These are phyloP conservation scores for Latheticus oryzae DNA, from an alignment of 2,888 invertebrate species.

Conservation along the genomic window DNA sequence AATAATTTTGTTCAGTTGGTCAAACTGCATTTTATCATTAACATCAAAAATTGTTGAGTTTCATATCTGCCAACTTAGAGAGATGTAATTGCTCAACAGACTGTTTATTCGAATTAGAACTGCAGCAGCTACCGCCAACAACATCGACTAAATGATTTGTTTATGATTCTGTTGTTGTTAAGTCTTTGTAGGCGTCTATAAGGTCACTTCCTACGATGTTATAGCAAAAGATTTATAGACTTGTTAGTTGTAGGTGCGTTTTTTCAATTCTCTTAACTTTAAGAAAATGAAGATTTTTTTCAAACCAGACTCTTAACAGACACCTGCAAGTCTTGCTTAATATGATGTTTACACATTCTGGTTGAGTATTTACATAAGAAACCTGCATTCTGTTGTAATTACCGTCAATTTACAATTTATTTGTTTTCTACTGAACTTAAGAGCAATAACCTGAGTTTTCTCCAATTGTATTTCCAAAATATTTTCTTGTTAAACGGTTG, in stretches of 20 bases:
- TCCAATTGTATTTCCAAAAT: too few relatives aligned
- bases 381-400: slow-evolving; percentile 21
- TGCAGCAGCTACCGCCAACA: too few relatives aligned
- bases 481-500: too few relatives aligned
- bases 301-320: neutral
- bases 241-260: slow-evolving; percentile 12
- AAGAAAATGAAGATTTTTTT: too few relatives aligned
- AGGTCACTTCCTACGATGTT: slow-evolving; percentile 25
- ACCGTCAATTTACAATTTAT: slow-evolving; percentile 29
- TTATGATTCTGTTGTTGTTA: slow-evolving; percentile 12
- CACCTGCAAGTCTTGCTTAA: slow-evolving; percentile 22
- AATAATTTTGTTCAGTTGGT: too few relatives aligned
- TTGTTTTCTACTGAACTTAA: slow-evolving; percentile 17
- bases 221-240: slow-evolving; percentile 15
- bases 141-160: slow-evolving; percentile 28
- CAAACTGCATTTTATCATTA: too few relatives aligned
- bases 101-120: too few relatives aligned
- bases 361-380: slow-evolving; percentile 22
- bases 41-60: too few relatives aligned
- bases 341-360: slow-evolving; percentile 12
- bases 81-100: too few relatives aligned
- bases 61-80: too few relatives aligned
- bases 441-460: slow-evolving; percentile 16
- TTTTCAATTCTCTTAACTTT: too few relatives aligned
- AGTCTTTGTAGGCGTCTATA: slow-evolving; percentile 19